Evolutionary conservation across 2,888 invertebrate species (phyloP), one percentile per base, ranked within the genome.

Genomic region (Ptychoptera contaminata): DNA sequence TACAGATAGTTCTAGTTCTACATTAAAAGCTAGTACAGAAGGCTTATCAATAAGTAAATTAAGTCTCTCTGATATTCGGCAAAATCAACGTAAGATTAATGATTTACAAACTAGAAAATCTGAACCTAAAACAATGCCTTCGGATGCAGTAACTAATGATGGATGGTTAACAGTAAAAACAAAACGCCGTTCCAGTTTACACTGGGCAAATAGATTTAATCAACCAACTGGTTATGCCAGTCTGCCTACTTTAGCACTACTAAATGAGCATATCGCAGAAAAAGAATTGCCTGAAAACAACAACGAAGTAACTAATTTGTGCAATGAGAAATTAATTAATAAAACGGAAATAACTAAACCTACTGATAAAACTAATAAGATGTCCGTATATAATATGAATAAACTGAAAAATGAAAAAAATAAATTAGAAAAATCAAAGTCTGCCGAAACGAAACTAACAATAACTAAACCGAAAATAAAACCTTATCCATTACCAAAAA

Each of bases 141-240:
- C 41, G 16, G 53, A 53, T 1, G 8, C 40, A 2, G 34, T 40
- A 30, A 59, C 60, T 15, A 57, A 73, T 36, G 85, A 85, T 52
- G 93, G 92, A 1, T 93, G 92, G 93, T 74, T 90, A 50, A 92
- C 86, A 0, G 93, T 93, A 0, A 81, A 86, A 55, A 79, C 82
- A 40, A 73, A 81, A 35, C 70, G 85, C 23, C 71, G 79, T 41
- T 74, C 74, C 1, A 79, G 79, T 57, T 74, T 76, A 12, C 76
- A 79, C 50, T 81, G 81, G 81, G 69, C 79, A 0, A 81, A 79
- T 49, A 72, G 87, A 48, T 88, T 83, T 56, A 75, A 84, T 55
- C 82, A 84, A 58, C 85, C 87, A 0, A 84, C 83, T 2, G 83
- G 85, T 0, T 86, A 87, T 1, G 81, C 82, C 0, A 86, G 86